Evolutionary conservation across 2,888 invertebrate species (phyloP).

Genomic region (Protophormia terraenovae): DNA sequence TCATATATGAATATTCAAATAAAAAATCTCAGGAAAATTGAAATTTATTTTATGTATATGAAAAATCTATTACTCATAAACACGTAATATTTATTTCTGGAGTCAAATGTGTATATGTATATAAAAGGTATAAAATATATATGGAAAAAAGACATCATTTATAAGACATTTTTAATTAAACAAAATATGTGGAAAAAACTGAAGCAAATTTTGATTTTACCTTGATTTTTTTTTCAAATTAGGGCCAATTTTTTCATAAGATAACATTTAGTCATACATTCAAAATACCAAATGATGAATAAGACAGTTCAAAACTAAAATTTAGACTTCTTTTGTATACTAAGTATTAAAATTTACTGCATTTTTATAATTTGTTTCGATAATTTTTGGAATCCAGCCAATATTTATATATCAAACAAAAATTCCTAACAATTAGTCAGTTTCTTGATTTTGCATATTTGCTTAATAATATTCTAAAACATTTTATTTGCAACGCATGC

Average conservation of each 20-base stretch:
- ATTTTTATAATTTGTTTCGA: background rate
- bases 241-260: background rate
- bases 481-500: conserved; percentile 35
- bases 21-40: conserved; percentile 51
- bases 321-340: background rate
- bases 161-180: background rate
- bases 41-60: conserved; percentile 41
- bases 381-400: background rate
- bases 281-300: background rate
- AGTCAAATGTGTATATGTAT: conserved; percentile 14
- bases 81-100: conserved; percentile 66
- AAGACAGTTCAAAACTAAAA: background rate
- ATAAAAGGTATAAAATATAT: background rate
- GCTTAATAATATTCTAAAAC: background rate
- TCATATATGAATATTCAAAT: conserved; percentile 38
- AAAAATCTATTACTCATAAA: conserved; percentile 55
- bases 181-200: too few relatives aligned
- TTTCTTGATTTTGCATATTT: background rate
- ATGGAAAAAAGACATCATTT: background rate
- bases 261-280: background rate
- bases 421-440: conserved; percentile 14
- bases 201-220: background rate
- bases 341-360: background rate
- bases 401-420: background rate
- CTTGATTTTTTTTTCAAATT: background rate